Evolutionary conservation across 1,140 invertebrate genomes (phyloP).

Genomic region (Bombus cullumanus): DNA sequence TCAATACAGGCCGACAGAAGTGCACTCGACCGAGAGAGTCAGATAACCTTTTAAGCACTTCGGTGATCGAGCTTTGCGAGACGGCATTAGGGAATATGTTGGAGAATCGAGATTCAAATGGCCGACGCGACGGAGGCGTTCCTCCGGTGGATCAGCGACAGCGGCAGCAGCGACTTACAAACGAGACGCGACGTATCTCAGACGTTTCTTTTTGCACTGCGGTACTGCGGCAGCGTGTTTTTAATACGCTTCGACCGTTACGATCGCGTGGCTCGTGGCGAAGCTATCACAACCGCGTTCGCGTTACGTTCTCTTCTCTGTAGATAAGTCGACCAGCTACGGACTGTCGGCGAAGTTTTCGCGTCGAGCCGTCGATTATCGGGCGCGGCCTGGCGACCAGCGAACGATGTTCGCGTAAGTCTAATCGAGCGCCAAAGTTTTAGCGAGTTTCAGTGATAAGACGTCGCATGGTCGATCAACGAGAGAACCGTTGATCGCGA

Average conservation of each 20-base stretch:
- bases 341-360: neutral
- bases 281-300: too few relatives aligned
- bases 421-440: slow-evolving; percentile 51
- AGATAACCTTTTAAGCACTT: slow-evolving; percentile 72
- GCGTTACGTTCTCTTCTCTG: neutral
- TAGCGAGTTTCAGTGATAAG: slow-evolving; percentile 53
- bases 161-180: neutral
- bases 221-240: too few relatives aligned
- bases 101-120: slow-evolving; percentile 6
- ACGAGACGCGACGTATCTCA: neutral
- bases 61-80: slow-evolving; percentile 62
- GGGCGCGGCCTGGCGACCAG: neutral
- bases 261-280: too few relatives aligned
- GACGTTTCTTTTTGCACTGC: neutral
- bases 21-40: slow-evolving; percentile 73
- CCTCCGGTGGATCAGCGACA: neutral
- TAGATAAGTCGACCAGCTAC: neutral
- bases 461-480: slow-evolving; percentile 45
- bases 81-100: slow-evolving; percentile 56
- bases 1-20: slow-evolving; percentile 63
- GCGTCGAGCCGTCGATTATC: slow-evolving; percentile 50
- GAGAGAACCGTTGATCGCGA: neutral
- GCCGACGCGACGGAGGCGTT: neutral
- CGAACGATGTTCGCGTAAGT: slow-evolving; percentile 46
- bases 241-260: too few relatives aligned